Evolutionary conservation across 1,140 invertebrate species (phyloP), one percentile per base, ranked within the genome.

Genomic region (Cotesia glomerata): DNA sequence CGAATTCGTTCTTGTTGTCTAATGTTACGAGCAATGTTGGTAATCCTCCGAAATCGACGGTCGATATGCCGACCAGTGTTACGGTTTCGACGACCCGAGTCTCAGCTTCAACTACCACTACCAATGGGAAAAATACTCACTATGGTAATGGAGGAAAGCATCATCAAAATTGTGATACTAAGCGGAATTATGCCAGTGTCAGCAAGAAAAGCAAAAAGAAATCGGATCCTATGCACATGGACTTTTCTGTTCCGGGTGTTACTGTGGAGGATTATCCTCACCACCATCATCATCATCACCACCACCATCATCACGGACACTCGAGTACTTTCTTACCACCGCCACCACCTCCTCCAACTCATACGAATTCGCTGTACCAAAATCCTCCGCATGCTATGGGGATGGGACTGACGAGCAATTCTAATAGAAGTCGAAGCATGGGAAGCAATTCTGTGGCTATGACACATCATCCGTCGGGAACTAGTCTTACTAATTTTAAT

Each of bases 401-500:
- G 4, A 77, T 85, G 66, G 69, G 68, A 35, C 39, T 80, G 5
- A 52, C 76, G 1, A 74, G 80, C 66, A 81, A 80, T 72, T 71
- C 76, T 5, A 81, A 78, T 71, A 32, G 75, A n/a, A 74, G 80
- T 52, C 69, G 72, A 49, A 75, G 73, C 39, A 75, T 74, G 35
- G 73, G 77, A 1, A 75, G 78, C 51, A 86, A 84, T 69, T 77
- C 81, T 0, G 82, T 83, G 77, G 75, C 80, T 2, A 82, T 85
- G 81, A 76, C 74, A 5, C 80, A 87, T 80, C 83, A 84, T 81
- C 83, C 85, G 0, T 85, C 84, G 1, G 88, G 89, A 65, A 90
- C 88, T 0, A 90, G 89, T 76, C 83, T 92, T 9, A 91, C 91
- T 0, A 92, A 92, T 74, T 92, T 92, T 76, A 92, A 92, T 83